Conservation (phyloP, 2,113 vertebrate genomes). For the Romanogobio albipinnatus region DNA sequence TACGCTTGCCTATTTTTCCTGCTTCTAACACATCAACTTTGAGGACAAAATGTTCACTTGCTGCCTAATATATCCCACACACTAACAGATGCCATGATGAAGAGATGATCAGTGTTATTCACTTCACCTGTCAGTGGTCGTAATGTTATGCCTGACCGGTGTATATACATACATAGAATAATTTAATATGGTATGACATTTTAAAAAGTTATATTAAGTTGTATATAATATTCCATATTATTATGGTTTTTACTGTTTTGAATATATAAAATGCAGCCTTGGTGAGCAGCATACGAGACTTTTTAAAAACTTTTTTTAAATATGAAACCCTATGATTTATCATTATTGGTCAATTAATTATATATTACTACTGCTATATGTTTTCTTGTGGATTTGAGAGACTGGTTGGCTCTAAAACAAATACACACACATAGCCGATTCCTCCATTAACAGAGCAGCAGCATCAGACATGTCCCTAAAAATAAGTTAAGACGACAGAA, state of each 20-base stretch:
- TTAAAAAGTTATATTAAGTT: not conserved
- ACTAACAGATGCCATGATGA: too few relatives aligned
- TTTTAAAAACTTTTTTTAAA: not conserved
- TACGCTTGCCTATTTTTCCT: too few relatives aligned
- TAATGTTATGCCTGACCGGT: too few relatives aligned
- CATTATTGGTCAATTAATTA: not conserved
- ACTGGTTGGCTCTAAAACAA: not conserved
- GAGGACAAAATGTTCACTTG: too few relatives aligned
- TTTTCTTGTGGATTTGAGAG: not conserved
- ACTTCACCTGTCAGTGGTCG: too few relatives aligned
- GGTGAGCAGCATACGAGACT: not conserved
- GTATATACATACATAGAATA: too few relatives aligned
- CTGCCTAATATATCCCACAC: too few relatives aligned
- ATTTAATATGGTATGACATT: too few relatives aligned
- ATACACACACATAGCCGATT: not conserved
- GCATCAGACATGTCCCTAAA: slow-evolving; percentile 34
- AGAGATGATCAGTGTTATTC: too few relatives aligned
- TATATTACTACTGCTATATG: not conserved
- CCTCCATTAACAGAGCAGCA: slow-evolving; percentile 39
- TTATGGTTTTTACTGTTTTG: not conserved
- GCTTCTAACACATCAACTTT: too few relatives aligned
- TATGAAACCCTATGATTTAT: not conserved
- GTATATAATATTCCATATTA: not conserved
- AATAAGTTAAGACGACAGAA: slow-evolving; percentile 28
- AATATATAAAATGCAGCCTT: not conserved